Base-by-base conservation (phyloP, 2,888 invertebrate species). In the Pristionchus arcanus region DNA sequence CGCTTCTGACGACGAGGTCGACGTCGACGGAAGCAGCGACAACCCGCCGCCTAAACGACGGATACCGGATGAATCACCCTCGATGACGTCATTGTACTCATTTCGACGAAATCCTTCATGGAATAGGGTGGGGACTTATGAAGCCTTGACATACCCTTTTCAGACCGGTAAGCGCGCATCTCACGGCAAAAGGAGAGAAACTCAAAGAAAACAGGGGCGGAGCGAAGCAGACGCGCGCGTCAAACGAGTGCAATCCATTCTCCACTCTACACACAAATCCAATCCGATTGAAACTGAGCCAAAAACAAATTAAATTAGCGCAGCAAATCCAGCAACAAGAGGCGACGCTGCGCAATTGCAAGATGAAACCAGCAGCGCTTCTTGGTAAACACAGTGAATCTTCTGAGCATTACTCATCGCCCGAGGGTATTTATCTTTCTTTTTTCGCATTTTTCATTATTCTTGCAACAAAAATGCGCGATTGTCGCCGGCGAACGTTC, bases 11-110 rank as follows among this genome's bases (percentile, higher is more conserved):
- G 81, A 49, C 85, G 85, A 16, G 7, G 85, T 25, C 34, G 85
- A 85, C 34, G 85, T 59, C 85, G 85, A 85, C 85, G 85, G 55
- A 34, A 59, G 59, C 55, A 59, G 85, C 85, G 85, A 85, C 13
- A 28, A n/a, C 53, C 85, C 85, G 55, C 28, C 85, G 34, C 34
- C 59, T 55, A 25, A 13, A 81, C 42, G 42, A 49, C 42, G 11
- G 49, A 28, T 42, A 77, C 49, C n/a, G 28, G 37, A 74, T 74
- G 34, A 74, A 74, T 74, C 37, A 74, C 74, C 37, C 34, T 21
- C 9, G 0, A 1, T 5, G 34, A 37, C 34, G 11, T 11, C 71
- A 28, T 4, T 19, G 15, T 28, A n/a, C 71, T 9, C 15, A 71
- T 55, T 55, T 55, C 19, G 15, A 21, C 55, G 63, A 25, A 63